A percentile compares a stretch with the other conserved stretches of the same genome.
These are phyloP conservation scores for Poecilia gillii DNA, from an alignment of 2,797 vertebrate species.

Conservation along the genomic window DNA sequence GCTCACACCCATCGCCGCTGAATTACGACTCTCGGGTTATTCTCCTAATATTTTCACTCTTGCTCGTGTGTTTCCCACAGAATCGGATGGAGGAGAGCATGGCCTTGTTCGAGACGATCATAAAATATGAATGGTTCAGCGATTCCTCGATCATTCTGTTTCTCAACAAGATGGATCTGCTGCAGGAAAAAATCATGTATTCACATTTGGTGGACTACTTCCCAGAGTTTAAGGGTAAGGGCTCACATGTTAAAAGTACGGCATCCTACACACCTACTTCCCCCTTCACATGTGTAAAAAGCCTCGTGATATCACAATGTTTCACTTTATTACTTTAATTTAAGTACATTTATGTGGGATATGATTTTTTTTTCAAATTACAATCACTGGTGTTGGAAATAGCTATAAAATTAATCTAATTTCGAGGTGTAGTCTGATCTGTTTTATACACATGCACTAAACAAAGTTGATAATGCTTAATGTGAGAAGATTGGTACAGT, in stretches of 20 bases:
- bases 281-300: neutral
- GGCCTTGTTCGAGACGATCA: slow-evolving; percentile 81
- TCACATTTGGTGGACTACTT: slow-evolving; percentile 84
- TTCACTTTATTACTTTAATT: neutral
- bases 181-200: slow-evolving; percentile 82
- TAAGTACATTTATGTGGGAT: neutral
- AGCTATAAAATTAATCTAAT: neutral
- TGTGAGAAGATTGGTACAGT: neutral
- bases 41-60: slow-evolving; percentile 16
- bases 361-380: neutral
- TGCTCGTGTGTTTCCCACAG: slow-evolving; percentile 48
- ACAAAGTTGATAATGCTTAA: neutral
- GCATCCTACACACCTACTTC: neutral
- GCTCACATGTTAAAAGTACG: slow-evolving; percentile 2
- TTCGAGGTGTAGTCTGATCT: neutral
- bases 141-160: slow-evolving; percentile 80
- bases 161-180: slow-evolving; percentile 82
- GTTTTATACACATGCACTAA: neutral
- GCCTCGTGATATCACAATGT: neutral
- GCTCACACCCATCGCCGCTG: slow-evolving; percentile 32
- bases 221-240: slow-evolving; percentile 80
- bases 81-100: slow-evolving; percentile 84
- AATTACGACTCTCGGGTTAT: slow-evolving; percentile 24
- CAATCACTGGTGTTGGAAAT: neutral
- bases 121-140: slow-evolving; percentile 79